Percentiles rank a stretch among this genome's conserved stretches.
Conservation (phyloP, 2,113 vertebrate species). For the Macroglossus sobrinus region DNA sequence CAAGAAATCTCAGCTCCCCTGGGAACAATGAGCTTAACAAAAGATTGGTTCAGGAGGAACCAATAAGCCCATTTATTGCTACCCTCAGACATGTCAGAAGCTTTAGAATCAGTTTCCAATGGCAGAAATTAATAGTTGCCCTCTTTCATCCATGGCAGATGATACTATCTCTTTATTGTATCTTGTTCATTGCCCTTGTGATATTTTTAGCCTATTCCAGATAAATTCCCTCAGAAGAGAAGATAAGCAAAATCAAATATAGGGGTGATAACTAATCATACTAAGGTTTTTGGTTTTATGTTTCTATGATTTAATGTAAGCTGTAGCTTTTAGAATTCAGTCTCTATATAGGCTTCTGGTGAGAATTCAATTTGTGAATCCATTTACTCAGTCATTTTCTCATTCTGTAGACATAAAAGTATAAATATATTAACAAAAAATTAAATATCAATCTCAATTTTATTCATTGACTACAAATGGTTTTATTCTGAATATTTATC, state of each 20-base stretch:
- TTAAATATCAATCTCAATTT: neutral
- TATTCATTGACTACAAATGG: neutral
- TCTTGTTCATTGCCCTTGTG: neutral
- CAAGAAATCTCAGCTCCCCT: neutral
- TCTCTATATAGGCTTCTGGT: neutral
- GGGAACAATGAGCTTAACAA: neutral
- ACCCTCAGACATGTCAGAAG: neutral
- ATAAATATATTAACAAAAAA: neutral
- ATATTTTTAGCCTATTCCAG: neutral
- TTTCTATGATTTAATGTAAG: neutral
- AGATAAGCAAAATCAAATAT: neutral
- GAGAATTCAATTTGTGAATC: neutral
- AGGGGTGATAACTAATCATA: neutral
- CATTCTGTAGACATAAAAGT: neutral
- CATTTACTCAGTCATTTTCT: neutral
- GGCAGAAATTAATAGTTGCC: neutral
- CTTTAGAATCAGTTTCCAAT: neutral
- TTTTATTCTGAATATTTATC: neutral
- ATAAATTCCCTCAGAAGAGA: conserved; percentile 27
- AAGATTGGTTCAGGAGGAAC: neutral
- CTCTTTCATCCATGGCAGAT: neutral
- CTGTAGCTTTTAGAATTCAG: conserved; percentile 39
- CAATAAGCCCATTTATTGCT: neutral
- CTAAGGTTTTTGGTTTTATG: neutral
- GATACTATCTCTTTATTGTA: neutral